phyloP scores from a whole-genome alignment of 2,888 invertebrate species.

The Camponotus fellah region DNA sequence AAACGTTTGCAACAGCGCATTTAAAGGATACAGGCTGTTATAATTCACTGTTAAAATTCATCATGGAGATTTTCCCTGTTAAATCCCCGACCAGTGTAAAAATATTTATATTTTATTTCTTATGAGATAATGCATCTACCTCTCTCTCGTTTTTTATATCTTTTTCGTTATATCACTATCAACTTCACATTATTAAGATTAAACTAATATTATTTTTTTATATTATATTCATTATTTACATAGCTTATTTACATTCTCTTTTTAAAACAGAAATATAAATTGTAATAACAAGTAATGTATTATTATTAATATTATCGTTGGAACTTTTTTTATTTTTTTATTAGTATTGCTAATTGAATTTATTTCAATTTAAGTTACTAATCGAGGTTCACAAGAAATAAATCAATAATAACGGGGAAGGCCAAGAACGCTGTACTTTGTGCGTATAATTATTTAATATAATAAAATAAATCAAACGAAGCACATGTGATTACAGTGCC shows the following conservation, averaged over 20 bases:
- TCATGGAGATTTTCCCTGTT: neutral
- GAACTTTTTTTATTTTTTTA: too few relatives aligned
- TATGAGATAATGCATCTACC: neutral
- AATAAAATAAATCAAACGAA: too few relatives aligned
- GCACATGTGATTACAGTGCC: too few relatives aligned
- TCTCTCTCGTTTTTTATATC: neutral
- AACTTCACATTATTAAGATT: neutral
- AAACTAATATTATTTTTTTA: neutral
- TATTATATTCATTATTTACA: neutral
- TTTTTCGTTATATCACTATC: neutral
- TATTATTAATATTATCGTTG: neutral
- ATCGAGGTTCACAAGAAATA: too few relatives aligned
- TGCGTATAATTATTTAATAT: too few relatives aligned
- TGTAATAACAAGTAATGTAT: neutral
- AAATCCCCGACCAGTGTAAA: conserved; percentile 2
- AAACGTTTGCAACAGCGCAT: neutral
- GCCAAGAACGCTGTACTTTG: too few relatives aligned
- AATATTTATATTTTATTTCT: neutral
- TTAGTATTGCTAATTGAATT: too few relatives aligned
- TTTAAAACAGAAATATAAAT: neutral
- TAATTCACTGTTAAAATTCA: conserved; percentile 1
- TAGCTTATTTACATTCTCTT: too few relatives aligned
- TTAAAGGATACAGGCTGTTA: neutral
- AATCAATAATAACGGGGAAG: too few relatives aligned
- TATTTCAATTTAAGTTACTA: too few relatives aligned